Conservation (phyloP, 2,888 invertebrate species). For the Mechanitis messenoides region DNA sequence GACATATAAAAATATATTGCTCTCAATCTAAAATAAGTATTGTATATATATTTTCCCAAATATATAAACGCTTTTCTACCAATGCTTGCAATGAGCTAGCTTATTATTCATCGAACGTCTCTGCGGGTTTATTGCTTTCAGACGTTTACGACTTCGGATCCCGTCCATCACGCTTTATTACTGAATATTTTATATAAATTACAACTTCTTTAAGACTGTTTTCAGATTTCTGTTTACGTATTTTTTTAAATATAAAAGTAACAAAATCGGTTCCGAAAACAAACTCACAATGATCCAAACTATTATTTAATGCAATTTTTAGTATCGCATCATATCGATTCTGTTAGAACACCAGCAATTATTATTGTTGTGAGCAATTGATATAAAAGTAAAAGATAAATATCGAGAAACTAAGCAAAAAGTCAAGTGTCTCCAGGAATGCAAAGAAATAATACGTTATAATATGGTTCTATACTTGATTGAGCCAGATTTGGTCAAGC, state of each 20-base stretch:
- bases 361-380: too few species aligned
- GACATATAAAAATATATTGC: too few species aligned
- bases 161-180: constrained; percentile 23
- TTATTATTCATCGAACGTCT: constrained; percentile 22
- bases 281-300: background rate
- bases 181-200: constrained; percentile 21
- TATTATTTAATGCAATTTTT: background rate
- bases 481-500: too few species aligned
- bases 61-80: constrained; percentile 11
- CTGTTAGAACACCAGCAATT: too few species aligned
- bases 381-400: too few species aligned
- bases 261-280: background rate
- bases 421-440: too few species aligned
- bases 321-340: too few species aligned
- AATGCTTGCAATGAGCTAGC: constrained; percentile 12
- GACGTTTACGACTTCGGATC: constrained; percentile 19
- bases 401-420: too few species aligned
- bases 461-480: too few species aligned
- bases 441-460: too few species aligned
- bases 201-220: constrained; percentile 7
- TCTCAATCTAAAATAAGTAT: background rate
- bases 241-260: too few species aligned
- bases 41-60: constrained; percentile 4
- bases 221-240: constrained; percentile 1
- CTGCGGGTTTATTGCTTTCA: constrained; percentile 20